Base-by-base conservation (phyloP, 2,888 invertebrate species). In the Cynaeus angustus region DNA sequence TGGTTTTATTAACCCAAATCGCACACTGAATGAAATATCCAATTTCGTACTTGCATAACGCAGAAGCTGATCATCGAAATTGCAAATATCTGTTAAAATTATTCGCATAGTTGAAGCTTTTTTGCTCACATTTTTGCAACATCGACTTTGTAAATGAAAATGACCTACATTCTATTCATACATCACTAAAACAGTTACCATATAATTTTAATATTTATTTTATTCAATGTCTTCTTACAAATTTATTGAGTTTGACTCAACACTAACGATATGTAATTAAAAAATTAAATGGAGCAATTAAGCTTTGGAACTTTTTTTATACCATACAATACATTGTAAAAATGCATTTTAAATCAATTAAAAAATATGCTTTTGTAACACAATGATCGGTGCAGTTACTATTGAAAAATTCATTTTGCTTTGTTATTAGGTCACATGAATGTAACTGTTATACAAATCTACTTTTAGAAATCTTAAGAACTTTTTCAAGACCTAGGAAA, bases 11-110 rank as follows among this genome's bases (percentile, higher is more conserved):
- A 12, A 14, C 7, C 33, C 33, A 38, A 16, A 50, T 56, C 33
- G 33, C 37, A 38, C 41, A 12, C n/a, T 55, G 38, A 55, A 55
- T 55, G 38, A 55, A 55, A 55, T 16, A 55, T 14, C 16, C 16
- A 16, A 38, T 30, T 26, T 55, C 55, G 33, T 9, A 33, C 33
- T 33, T 33, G 33, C 33, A 33, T 33, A 33, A 33, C 7, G 21
- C 21, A 21, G 21, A 21, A 21, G 21, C 21, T 21, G 21, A 21
- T 21, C 21, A 21, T 21, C 21, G 21, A 21, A 21, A 21, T 21
- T 21, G 21, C 21, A 21, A 21, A 21, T 21, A 21, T 1, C 21
- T 21, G 21, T 21, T 21, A 21, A 21, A 21, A 21, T 21, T 21
- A 21, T 21, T 21, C 21, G 4, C 21, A 21, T 21, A 21, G 2